Evolutionary conservation across 2,113 vertebrate genomes (phyloP), one percentile per base, ranked within the genome.

Genomic region (Petromus typicus): DNA sequence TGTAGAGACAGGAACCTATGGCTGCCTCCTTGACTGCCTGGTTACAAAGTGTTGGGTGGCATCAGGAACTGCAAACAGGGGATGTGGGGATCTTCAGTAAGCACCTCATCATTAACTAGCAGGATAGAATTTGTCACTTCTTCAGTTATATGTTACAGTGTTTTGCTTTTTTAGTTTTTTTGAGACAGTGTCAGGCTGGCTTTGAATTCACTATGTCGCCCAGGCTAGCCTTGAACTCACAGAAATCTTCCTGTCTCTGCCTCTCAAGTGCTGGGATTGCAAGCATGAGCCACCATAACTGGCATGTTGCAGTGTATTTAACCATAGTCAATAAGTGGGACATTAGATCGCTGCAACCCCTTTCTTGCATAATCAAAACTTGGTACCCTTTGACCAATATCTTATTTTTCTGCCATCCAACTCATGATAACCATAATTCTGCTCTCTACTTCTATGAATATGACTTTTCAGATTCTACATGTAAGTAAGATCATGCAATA

Each of bases 1-100:
- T 99, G 98, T 96, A 97, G 99, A 97, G 80, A 98, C 97, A 85
- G 98, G 98, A 84, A 99, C 99, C 67, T 98, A 99, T 14, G 98
- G 93, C 56, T 99, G 98, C 75, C 97, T 98, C 57, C 98, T 98
- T 3, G 98, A 98, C 64, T 99, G 98, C 98, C 99, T 99, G 97
- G 98, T 97, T 95, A 99, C 98, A 97, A 99, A 67, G 45, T 99
- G 98, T 75, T 98, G 98, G 51, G 98, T 98, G 3, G 98, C 98
- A 95, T 99, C 98, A 1, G 98, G 98, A 91, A 98, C 98, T 61
- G 98, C 97, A 63, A 97, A 95, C 57, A 93, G 80, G 61, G 93
- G 71, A 63, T 56, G 89, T 90, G 94, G 87, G 88, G 93, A 61
- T 95, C 97, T 98, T 97, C 97, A 96, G 93, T 91, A 97, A 98